Base-by-base conservation (phyloP, 2,888 invertebrate genomes). In the Aphelenchoides bicaudatus region DNA sequence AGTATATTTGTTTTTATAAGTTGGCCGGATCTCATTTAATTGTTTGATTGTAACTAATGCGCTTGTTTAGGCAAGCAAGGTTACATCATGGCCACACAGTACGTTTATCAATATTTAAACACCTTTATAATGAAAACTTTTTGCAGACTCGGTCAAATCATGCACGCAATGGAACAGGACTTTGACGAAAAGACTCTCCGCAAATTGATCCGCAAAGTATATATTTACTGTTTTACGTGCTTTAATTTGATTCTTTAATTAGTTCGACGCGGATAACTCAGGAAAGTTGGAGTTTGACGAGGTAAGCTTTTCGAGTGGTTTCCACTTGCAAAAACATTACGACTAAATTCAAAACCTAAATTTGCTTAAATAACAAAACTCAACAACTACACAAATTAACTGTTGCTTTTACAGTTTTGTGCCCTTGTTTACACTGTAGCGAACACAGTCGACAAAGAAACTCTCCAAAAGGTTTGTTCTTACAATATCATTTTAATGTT, bases 401-500 rank as follows among this genome's bases (percentile, higher is more conserved):
- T n/a, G n/a, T n/a, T n/a, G n/a, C n/a, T n/a, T n/a, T n/a, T n/a
- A n/a, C n/a, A n/a, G n/a, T n/a, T n/a, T n/a, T 77, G 77, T 64
- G 77, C 77, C 46, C 69, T 82, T 38, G 80, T 81, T 50, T 79
- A 79, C 71, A 78, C 79, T 49, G 82, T 82, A 60, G 77, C 77
- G 63, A 77, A 77, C 68, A 77, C 77, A 8, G 77, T 82, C 53
- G 75, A 98, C 81, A 82, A 69, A 75, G 96, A 96, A 82, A 91
- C 91, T 54, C 88, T 93, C 86, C 91, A 94, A 81, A 91, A 94
- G n/a, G n/a, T n/a, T n/a, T n/a, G n/a, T n/a, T n/a, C n/a, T n/a
- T n/a, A n/a, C n/a, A n/a, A n/a, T n/a, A n/a, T n/a, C n/a, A n/a
- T n/a, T n/a, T n/a, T n/a, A 80, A n/a, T n/a, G n/a, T n/a, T n/a